phyloP scores from a whole-genome alignment of 1,140 invertebrate genomes.

The Eupeodes corollae region DNA sequence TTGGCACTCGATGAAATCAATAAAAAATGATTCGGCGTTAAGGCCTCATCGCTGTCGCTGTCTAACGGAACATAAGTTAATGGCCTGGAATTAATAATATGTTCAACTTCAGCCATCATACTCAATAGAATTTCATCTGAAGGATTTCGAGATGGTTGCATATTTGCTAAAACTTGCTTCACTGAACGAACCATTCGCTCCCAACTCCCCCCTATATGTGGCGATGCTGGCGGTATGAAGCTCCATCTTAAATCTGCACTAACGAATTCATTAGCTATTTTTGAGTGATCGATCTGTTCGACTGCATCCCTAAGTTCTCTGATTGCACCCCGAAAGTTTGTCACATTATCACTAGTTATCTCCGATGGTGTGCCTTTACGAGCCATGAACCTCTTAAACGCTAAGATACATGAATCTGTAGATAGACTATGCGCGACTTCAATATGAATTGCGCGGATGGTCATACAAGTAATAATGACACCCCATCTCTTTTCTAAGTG shows the following conservation, averaged over 20 bases:
- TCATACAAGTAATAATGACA: constrained; percentile 11
- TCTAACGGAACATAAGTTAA: not conserved
- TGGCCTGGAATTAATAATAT: not conserved
- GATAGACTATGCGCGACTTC: constrained; percentile 8
- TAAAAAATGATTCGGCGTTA: not conserved
- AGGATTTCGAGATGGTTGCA: not conserved
- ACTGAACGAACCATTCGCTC: too few species aligned
- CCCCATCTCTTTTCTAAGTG: constrained; percentile 12
- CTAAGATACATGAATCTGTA: constrained; percentile 1
- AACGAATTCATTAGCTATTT: not conserved
- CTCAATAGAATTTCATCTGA: not conserved
- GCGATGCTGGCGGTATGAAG: too few species aligned
- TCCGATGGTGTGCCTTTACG: constrained; percentile 13
- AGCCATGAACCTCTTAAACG: not conserved
- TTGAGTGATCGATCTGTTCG: not conserved
- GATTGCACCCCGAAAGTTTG: constrained; percentile 28
- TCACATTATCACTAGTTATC: constrained; percentile 35
- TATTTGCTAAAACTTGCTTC: constrained; percentile 8
- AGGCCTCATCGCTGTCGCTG: not conserved
- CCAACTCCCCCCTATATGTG: too few species aligned
- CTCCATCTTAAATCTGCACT: too few species aligned
- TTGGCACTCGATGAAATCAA: too few species aligned
- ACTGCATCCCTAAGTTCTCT: not conserved
- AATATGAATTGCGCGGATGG: constrained; percentile 8
- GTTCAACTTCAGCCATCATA: not conserved